Evolutionary conservation across 2,113 vertebrate species (phyloP), one percentile per base, ranked within the genome.

Genomic region (Struthio camelus): DNA sequence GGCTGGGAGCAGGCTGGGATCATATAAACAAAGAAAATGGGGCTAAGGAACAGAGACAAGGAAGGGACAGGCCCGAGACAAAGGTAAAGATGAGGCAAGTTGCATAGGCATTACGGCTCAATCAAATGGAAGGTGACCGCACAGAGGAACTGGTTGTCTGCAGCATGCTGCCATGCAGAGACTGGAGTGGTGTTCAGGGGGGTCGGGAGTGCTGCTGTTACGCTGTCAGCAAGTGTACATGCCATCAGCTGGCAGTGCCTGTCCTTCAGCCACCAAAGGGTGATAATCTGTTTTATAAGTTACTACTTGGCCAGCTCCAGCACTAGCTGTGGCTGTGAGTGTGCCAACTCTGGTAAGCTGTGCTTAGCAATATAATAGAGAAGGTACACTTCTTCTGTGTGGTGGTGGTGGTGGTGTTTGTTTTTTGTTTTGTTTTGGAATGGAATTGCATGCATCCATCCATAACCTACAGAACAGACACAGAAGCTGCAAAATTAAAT

Each of bases 81-180:
- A 13, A 6, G 36, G 3, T 17, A 70, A 42, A 59, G 32, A 51
- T 42, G 48, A 83, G 32, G 9, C 23, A 53, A 30, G 36, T 12
- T 58, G 28, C 2, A 1, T 34, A 51, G 48, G 23, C 62, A 38
- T 64, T 73, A 9, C 9, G 56, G 53, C 44, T 62, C 32, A 13
- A 3, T 32, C 18, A 65, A 32, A 65, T 75, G 23, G 18, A n/a
- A 53, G 62, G 17, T 24, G 56, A 58, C 40, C 28, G 14, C 5
- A 20, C 17, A 54, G 44, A 36, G 73, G 17, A 42, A 28, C 4
- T 5, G 42, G 34, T 80, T 34, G 9, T 48, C 9, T 53, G 50
- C 30, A 22, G 3, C 1, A 1, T 40, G 16, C 24, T 66, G 56
- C 50, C 10, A 6, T 0, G 1, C 22, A 2, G 38, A n/a, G 17